Base-by-base conservation (phyloP, 2,888 invertebrate species). In the Dasypogon diadema region DNA sequence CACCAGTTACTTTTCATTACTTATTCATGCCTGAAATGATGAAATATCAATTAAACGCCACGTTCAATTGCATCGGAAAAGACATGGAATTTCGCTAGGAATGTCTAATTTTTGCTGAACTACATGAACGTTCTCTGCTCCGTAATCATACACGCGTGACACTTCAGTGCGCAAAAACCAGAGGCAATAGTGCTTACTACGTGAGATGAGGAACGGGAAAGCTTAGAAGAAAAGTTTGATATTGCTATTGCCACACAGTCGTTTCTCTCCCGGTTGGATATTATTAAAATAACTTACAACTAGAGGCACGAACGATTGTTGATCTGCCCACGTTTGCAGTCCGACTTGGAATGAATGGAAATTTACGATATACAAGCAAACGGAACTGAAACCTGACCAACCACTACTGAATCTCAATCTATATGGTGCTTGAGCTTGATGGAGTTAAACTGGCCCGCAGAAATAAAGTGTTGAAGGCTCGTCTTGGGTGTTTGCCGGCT, bases 21-120 rank as follows among this genome's bases (percentile, higher is more conserved):
- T 63, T 42, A n/a, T n/a, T n/a, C 14, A 30, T 63, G 42, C 42
- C 63, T 63, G 63, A 63, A 63, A 63, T 63, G 21, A 63, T n/a
- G 37, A 63, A 34, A 42, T n/a, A 18, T 2, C 14, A 42, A n/a
- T 60, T 37, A 37, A 60, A n/a, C 42, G 37, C 21, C n/a, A 10
- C 63, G 22, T 24, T 46, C 6, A 12, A 12, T 63, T 63, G 42
- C 21, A 63, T 42, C 63, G 21, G 42, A 12, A 5, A 12, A 63
- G 16, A 18, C 14, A 42, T 37, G 16, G 21, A 21, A 63, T 63
- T 22, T 63, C 21, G 42, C 14, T 16, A 48, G 48, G 48, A 48
- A 48, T 48, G n/a, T 48, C 6, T n/a, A 48, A 30, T 34, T 60
- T 60, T n/a, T 34, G 12, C 16, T 30, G n/a, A 30, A 60, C 30